Evolutionary conservation across 2,113 vertebrate species (phyloP), one percentile per base, ranked within the genome.

Genomic region (Megaptera novaeangliae): DNA sequence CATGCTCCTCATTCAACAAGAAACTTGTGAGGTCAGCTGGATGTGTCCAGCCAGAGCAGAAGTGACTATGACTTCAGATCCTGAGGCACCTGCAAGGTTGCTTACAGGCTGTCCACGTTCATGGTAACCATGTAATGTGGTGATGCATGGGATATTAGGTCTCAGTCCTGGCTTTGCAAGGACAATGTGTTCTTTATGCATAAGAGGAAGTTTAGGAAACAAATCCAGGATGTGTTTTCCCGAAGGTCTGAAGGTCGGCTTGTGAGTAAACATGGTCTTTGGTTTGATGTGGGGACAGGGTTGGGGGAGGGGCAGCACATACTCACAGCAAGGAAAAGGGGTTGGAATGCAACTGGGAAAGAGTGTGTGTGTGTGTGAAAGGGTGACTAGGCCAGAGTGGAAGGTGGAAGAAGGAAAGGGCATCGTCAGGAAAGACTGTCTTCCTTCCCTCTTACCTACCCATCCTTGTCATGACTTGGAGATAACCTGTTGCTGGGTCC

Each of bases 131-230:
- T 2, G 34, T 49, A 49, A 75, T 81, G 34, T 29, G 27, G 90
- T 5, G 6, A 95, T 57, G 80, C 87, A 83, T 5, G 52, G 57
- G 49, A 93, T 71, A 71, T 36, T 39, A 95, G 69, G 59, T 63
- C 75, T 96, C 44, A 49, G 80, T 17, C 64, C 34, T 31, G 63
- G 41, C 66, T 96, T 69, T 83, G 89, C 88, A 93, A 97, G 71
- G 90, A 96, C 97, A 95, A 85, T 92, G 92, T 55, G 55, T 96
- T 96, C 92, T 94, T 85, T 84, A 92, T 94, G 74, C 90, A 94
- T 75, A 84, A 97, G 87, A 96, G 94, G 95, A 97, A 92, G 95
- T 94, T 87, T 95, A 94, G 96, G 97, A 96, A 97, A 97, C 78
- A 92, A 93, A 64, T 39, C 49, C 90, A 63, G 97, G 96, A 96